Evolutionary conservation across 2,113 vertebrate genomes (phyloP), one percentile per base, ranked within the genome.

Genomic region (Hemibates koningsi): DNA sequence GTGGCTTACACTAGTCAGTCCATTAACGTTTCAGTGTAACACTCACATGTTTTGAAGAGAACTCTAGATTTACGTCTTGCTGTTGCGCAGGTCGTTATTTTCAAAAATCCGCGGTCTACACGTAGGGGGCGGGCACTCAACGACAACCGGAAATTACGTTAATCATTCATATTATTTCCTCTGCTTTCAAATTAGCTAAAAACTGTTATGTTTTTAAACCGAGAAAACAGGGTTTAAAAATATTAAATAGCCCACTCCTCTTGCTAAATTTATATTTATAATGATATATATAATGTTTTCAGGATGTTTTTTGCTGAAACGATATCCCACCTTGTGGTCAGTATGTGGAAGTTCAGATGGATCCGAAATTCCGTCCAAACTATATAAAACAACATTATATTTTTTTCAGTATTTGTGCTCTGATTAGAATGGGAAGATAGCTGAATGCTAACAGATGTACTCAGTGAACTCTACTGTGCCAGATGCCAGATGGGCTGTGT

Each of bases 51-150:
- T 10, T 38, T 9, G 19, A 50, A 12, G 7, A 48, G 3, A 5
- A 5, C 16, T 38, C 1, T 10, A 17, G 21, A 16, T 38, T 50
- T 2, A 16, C 2, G 16, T 54, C 4, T 21, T 27, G 3, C 14
- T 6, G 2, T 27, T 27, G 19, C 16, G 10, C 5, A 10, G 7
- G 71, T 53, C 54, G 63, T 86, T 91, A 90, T 86, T 91, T 94
- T 95, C 81, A 94, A 94, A 95, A 88, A 85, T 85, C 48, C 92
- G 93, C 95, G 95, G 90, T 88, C 16, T 45, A 50, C 4, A 19
- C 0, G 2, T 6, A 38, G 50, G 45, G 11, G 89, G 84, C 68
- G 83, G 87, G 36, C 11, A 9, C 38, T 9, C 1, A 19, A 36
- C 8, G 13, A 17, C 16, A 17, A 43, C 80, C 85, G 92, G 94